Evolutionary conservation across 2,888 invertebrate genomes (phyloP).

Genomic region (Oligia strigilis): DNA sequence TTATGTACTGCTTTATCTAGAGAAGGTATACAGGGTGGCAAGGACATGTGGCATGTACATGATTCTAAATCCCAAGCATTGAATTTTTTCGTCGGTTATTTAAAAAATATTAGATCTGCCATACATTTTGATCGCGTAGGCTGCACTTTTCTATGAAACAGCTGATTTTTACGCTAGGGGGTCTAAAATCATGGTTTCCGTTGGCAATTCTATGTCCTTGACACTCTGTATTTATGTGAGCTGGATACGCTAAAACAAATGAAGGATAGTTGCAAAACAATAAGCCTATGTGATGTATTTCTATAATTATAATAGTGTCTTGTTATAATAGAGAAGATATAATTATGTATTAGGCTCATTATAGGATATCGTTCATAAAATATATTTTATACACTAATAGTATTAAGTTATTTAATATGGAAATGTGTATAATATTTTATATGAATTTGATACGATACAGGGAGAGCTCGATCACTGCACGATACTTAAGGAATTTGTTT

Average conservation of each 20-base stretch:
- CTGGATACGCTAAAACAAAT: neutral
- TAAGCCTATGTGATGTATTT: constrained; percentile 23
- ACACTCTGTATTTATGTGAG: neutral
- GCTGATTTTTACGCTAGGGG: neutral
- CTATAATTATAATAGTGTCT: constrained; percentile 27
- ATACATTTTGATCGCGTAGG: too few relatives aligned
- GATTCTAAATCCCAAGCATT: too few relatives aligned
- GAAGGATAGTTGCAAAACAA: neutral
- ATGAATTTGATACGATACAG: constrained; percentile 11
- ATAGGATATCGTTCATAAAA: neutral
- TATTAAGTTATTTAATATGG: constrained; percentile 2
- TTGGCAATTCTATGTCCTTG: neutral
- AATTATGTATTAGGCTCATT: constrained; percentile 13
- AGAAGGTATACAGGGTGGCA: too few relatives aligned
- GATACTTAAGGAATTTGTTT: constrained; percentile 2
- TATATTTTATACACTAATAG: constrained; percentile 17
- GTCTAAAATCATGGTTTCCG: neutral
- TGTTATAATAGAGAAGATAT: constrained; percentile 21
- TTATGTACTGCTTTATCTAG: neutral
- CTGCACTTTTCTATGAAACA: too few relatives aligned
- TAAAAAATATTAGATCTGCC: too few relatives aligned
- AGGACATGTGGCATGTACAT: too few relatives aligned
- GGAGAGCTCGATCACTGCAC: neutral
- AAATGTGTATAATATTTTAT: neutral
- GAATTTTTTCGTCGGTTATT: too few relatives aligned